These are phyloP conservation scores for Rugalucina vietnamica DNA, from an alignment of 2,888 invertebrate species.

Conservation along the genomic window DNA sequence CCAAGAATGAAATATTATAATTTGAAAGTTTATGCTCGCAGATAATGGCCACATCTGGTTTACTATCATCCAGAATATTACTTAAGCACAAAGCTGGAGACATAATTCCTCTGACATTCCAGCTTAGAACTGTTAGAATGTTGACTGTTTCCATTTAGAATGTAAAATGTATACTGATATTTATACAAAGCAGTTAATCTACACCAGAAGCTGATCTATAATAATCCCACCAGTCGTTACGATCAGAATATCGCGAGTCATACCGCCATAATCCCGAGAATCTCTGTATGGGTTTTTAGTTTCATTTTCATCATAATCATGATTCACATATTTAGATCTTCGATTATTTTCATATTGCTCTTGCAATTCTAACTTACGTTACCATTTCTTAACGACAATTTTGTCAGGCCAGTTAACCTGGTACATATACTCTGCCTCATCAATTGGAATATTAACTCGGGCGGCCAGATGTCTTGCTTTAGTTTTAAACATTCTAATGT, in stretches of 20 bases:
- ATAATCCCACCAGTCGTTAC: background rate
- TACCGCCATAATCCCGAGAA: background rate
- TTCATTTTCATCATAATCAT: background rate
- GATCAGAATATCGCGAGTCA: background rate
- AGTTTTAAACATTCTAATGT: background rate
- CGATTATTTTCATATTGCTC: background rate
- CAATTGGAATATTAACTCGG: too few relatives aligned
- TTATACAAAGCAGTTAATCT: background rate
- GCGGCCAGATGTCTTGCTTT: background rate
- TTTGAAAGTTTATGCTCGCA: background rate
- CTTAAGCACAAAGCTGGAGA: background rate
- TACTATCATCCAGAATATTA: background rate
- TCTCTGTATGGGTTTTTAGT: background rate
- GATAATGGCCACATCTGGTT: background rate
- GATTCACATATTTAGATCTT: background rate
- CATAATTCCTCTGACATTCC: background rate
- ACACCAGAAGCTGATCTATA: background rate
- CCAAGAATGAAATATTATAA: background rate
- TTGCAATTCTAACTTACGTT: background rate
- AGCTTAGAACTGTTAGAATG: background rate
- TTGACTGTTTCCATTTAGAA: background rate
- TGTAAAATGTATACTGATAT: background rate
- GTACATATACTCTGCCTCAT: background rate
- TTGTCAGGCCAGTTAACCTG: background rate
- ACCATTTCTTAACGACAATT: background rate